Evolutionary conservation across 2,113 vertebrate genomes (phyloP).

Genomic region (Chloebia gouldiae): DNA sequence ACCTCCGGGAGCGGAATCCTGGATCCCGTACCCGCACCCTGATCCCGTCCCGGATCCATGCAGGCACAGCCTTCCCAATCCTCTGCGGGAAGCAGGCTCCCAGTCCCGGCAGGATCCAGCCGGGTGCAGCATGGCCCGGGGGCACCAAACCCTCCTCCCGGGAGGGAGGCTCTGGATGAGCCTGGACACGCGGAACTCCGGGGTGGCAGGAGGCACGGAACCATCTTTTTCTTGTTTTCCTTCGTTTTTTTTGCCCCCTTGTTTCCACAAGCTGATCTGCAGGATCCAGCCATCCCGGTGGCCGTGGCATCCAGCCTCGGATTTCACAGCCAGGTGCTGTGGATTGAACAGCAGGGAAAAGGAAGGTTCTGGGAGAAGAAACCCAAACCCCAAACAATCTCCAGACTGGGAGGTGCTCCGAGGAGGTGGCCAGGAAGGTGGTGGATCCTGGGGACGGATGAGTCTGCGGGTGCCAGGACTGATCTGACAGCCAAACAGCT

Average conservation of each 20-base stretch:
- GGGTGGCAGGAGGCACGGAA: background rate
- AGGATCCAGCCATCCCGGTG: background rate
- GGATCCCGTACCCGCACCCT: background rate
- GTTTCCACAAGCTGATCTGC: background rate
- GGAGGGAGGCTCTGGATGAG: background rate
- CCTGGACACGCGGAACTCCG: background rate
- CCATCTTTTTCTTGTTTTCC: background rate
- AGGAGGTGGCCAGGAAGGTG: background rate
- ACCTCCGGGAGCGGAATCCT: background rate
- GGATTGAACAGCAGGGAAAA: fast-evolving
- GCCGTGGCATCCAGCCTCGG: fast-evolving
- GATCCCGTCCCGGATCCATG: fast-evolving
- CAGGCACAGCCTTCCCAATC: background rate
- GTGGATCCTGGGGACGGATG: background rate
- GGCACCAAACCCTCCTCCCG: background rate
- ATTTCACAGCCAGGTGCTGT: fast-evolving
- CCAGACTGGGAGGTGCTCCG: fast-evolving
- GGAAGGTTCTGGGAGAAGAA: background rate
- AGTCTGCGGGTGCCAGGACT: fast-evolving
- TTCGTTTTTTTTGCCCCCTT: background rate
- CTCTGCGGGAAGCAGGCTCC: background rate
- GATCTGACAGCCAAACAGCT: background rate
- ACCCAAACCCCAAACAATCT: background rate
- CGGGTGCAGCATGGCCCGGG: fast-evolving
- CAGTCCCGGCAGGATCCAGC: no score